Percentiles rank a stretch among this genome's conserved stretches.
Conservation (phyloP, 2,113 vertebrate species). For the Anarrhichthys ocellatus region DNA sequence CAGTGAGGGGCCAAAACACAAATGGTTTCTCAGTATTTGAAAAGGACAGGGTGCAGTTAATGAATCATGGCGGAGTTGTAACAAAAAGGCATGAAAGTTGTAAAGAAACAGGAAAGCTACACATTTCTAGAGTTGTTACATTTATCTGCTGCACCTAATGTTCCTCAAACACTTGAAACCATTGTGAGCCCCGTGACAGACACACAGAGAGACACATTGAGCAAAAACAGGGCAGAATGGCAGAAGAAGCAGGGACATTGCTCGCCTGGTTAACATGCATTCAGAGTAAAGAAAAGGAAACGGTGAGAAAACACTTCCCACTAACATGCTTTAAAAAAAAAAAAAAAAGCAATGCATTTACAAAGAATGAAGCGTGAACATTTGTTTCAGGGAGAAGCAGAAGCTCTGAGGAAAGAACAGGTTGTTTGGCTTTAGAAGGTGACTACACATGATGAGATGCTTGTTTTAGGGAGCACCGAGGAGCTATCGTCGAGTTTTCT, state of each 20-base stretch:
- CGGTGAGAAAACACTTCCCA: slow-evolving; percentile 63
- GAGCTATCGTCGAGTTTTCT: not conserved
- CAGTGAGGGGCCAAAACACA: slow-evolving; percentile 12
- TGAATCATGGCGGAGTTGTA: not conserved
- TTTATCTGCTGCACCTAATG: slow-evolving; percentile 14
- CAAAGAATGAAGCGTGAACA: slow-evolving; percentile 66
- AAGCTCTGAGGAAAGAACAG: slow-evolving; percentile 32
- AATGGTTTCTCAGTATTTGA: slow-evolving; percentile 46
- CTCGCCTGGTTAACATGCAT: slow-evolving; percentile 84
- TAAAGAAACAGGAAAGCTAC: not conserved
- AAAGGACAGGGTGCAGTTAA: slow-evolving; percentile 5
- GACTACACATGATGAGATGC: slow-evolving; percentile 9
- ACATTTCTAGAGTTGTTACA: not conserved
- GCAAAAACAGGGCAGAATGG: slow-evolving; percentile 72
- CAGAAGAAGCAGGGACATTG: slow-evolving; percentile 72
- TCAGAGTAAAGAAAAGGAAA: slow-evolving; percentile 77
- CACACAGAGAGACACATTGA: slow-evolving; percentile 79
- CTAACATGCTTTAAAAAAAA: slow-evolving; percentile 85
- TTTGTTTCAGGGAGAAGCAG: slow-evolving; percentile 40
- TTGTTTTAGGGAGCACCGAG: not conserved
- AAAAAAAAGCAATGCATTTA: slow-evolving; percentile 80
- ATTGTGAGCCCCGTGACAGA: slow-evolving; percentile 39
- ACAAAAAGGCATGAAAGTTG: slow-evolving; percentile 1
- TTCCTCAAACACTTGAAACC: slow-evolving; percentile 47
- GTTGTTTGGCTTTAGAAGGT: not conserved